Evolutionary conservation across 2,888 invertebrate genomes (phyloP).

Genomic region (Papilio elwesi): DNA sequence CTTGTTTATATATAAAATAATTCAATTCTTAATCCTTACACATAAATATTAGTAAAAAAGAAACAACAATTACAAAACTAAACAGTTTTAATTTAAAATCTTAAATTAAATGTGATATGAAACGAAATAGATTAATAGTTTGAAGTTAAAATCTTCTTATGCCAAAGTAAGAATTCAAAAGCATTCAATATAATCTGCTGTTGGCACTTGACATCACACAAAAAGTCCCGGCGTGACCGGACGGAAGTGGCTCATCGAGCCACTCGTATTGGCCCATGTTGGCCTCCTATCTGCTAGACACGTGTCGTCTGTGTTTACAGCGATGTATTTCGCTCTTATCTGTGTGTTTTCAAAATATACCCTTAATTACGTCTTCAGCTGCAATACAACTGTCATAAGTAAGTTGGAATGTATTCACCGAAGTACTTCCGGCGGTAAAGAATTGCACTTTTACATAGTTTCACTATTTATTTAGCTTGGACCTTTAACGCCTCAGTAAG

Average conservation of each 20-base stretch:
- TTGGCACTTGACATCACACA: conserved; percentile 55
- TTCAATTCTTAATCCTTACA: no score
- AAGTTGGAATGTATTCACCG: not conserved
- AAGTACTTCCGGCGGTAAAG: not conserved
- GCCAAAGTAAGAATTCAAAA: conserved; percentile 52
- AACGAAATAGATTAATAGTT: not conserved
- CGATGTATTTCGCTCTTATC: conserved; percentile 62
- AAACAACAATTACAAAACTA: no score
- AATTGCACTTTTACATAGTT: not conserved
- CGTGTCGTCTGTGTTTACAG: conserved; percentile 73
- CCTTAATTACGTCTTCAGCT: conserved; percentile 53
- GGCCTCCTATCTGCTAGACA: conserved; percentile 63
- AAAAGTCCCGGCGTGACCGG: conserved; percentile 56
- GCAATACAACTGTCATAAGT: conserved; percentile 47
- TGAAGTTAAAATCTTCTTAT: conserved; percentile 25
- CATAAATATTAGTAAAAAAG: no score
- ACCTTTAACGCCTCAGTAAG: not conserved
- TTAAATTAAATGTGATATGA: not conserved
- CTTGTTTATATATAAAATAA: conserved; percentile 4
- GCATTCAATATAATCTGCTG: conserved; percentile 55
- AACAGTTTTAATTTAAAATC: not conserved
- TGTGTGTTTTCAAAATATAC: conserved; percentile 51
- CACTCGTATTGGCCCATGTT: conserved; percentile 58
- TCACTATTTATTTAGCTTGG: not conserved
- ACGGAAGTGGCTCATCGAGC: conserved; percentile 66